Evolutionary conservation across 2,888 invertebrate genomes (phyloP).

Genomic region (Neocrepidodera transversa): DNA sequence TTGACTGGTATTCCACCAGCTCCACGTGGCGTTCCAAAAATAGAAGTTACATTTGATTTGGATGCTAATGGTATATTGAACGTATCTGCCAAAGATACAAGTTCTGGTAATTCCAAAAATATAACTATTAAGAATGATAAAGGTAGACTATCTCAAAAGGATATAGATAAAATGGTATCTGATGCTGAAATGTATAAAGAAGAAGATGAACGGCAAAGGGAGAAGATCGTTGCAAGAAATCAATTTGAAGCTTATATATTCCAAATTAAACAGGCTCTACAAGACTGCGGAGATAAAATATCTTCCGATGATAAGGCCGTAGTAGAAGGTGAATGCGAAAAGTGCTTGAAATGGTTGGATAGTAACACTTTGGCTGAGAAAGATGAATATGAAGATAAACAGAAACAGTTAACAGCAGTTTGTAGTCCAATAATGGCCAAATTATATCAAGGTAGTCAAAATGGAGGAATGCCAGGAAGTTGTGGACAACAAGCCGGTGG

Average conservation of each 20-base stretch:
- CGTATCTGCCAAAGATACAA: constrained; percentile 66
- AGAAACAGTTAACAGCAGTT: constrained; percentile 60
- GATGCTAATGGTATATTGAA: constrained; percentile 77
- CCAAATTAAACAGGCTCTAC: constrained; percentile 71
- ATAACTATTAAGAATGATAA: constrained; percentile 85
- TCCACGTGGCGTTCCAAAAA: constrained; percentile 73
- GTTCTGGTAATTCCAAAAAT: constrained; percentile 72
- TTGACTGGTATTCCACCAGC: constrained; percentile 74
- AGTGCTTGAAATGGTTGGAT: constrained; percentile 75
- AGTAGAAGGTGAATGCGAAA: constrained; percentile 64
- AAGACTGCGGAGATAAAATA: constrained; percentile 70
- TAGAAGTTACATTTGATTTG: constrained; percentile 76
- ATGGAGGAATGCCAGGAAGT: constrained; percentile 20
- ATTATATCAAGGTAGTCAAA: constrained; percentile 50
- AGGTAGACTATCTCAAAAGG: constrained; percentile 79
- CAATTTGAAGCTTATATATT: constrained; percentile 75
- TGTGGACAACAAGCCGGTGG: constrained; percentile 29
- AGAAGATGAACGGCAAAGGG: constrained; percentile 74
- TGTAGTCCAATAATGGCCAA: constrained; percentile 70
- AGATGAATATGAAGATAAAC: constrained; percentile 70
- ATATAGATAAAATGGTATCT: constrained; percentile 80
- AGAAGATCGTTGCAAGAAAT: constrained; percentile 73
- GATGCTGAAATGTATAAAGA: constrained; percentile 78
- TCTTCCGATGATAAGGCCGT: constrained; percentile 65
- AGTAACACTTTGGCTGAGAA: constrained; percentile 68